Evolutionary conservation across 2,888 invertebrate genomes (phyloP).

Genomic region (Aspidiotus destructor): DNA sequence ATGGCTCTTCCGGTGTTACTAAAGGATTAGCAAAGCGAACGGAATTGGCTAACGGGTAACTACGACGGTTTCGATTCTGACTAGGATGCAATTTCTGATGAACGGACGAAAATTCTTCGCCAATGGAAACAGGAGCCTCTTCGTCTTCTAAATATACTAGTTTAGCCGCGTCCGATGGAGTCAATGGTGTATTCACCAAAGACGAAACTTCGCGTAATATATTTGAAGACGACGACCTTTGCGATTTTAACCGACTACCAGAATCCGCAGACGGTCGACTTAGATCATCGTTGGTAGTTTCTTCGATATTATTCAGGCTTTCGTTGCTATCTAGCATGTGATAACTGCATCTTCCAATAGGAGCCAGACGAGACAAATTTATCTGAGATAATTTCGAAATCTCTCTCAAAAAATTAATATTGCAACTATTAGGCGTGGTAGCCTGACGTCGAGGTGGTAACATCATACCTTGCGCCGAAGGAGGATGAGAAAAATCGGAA

Average conservation of each 20-base stretch:
- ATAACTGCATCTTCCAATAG: slow-evolving; percentile 55
- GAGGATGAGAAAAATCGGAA: not conserved
- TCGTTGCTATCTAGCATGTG: slow-evolving; percentile 50
- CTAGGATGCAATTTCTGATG: slow-evolving; percentile 49
- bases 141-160: slow-evolving; percentile 62
- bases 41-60: slow-evolving; percentile 46
- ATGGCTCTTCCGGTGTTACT: slow-evolving; percentile 38
- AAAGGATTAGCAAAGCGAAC: slow-evolving; percentile 47
- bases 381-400: slow-evolving; percentile 62
- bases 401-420: slow-evolving; percentile 49
- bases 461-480: slow-evolving; percentile 25
- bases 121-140: slow-evolving; percentile 45
- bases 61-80: slow-evolving; percentile 40
- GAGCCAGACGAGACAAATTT: slow-evolving; percentile 55
- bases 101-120: slow-evolving; percentile 44
- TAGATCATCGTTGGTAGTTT: slow-evolving; percentile 9
- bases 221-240: slow-evolving; percentile 36
- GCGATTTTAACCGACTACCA: slow-evolving; percentile 41
- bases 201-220: slow-evolving; percentile 24
- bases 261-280: slow-evolving; percentile 40
- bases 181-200: slow-evolving; percentile 41
- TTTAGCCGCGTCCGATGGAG: slow-evolving; percentile 57
- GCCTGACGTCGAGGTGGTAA: slow-evolving; percentile 36
- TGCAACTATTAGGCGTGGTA: slow-evolving; percentile 37
- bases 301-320: slow-evolving; percentile 34